These are phyloP conservation scores for Ptychobarbus kaznakovi DNA, from an alignment of 2,797 vertebrate species.

Conservation along the genomic window DNA sequence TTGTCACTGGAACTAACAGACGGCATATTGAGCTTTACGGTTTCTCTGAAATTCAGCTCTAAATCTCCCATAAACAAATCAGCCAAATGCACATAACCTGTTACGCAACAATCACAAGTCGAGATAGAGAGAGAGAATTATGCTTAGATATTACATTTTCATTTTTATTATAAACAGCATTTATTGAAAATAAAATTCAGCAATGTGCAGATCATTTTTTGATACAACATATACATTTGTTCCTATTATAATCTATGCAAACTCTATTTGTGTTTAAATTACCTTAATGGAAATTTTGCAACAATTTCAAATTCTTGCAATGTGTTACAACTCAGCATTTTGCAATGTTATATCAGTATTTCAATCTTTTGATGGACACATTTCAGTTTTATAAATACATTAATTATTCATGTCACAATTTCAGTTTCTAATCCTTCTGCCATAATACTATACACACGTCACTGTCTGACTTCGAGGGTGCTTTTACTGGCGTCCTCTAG, in stretches of 20 bases:
- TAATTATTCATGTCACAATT: slow-evolving; percentile 60
- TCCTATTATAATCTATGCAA: background rate
- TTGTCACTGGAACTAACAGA: background rate
- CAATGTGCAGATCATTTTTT: slow-evolving; percentile 65
- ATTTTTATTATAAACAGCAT: slow-evolving; percentile 80
- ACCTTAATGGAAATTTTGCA: background rate
- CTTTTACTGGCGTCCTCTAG: slow-evolving; percentile 71
- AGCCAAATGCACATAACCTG: background rate
- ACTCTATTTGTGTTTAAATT: slow-evolving; percentile 36
- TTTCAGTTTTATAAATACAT: slow-evolving; percentile 68
- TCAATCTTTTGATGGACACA: slow-evolving; percentile 53
- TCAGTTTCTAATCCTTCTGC: slow-evolving; percentile 55
- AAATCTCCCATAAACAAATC: background rate
- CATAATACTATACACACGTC: slow-evolving; percentile 66
- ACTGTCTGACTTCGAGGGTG: background rate
- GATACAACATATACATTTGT: slow-evolving; percentile 56
- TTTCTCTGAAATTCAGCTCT: background rate
- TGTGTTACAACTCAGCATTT: background rate
- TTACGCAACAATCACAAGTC: background rate
- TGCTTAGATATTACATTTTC: slow-evolving; percentile 43
- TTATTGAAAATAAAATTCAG: slow-evolving; percentile 64
- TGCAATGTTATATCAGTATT: slow-evolving; percentile 42
- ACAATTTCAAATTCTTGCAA: background rate
- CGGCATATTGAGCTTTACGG: background rate
- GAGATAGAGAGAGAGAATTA: slow-evolving; percentile 42